Conservation (phyloP, 2,797 vertebrate species). For the Lindbergichthys nudifrons region DNA sequence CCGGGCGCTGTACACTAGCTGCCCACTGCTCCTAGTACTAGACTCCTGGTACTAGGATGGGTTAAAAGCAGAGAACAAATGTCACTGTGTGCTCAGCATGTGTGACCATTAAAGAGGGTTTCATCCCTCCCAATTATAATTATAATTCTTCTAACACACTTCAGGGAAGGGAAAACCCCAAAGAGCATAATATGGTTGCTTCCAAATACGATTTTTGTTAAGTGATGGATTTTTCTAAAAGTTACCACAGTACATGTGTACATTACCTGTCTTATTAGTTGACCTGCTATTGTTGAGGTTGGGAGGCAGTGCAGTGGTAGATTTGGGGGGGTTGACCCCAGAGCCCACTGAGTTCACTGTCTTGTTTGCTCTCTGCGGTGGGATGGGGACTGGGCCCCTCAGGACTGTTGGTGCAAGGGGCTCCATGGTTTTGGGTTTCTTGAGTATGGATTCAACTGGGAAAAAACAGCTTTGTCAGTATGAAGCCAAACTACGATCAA, state of each 20-base stretch:
- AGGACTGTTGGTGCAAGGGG: slow-evolving; percentile 63
- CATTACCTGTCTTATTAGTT: slow-evolving; percentile 71
- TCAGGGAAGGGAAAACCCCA: too few species aligned
- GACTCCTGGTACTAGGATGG: too few species aligned
- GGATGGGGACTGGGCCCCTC: slow-evolving; percentile 74
- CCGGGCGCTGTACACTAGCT: too few species aligned
- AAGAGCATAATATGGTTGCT: background rate
- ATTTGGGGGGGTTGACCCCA: slow-evolving; percentile 59
- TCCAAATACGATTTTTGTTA: background rate
- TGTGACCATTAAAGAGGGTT: too few species aligned
- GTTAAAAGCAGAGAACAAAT: too few species aligned
- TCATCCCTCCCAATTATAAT: too few species aligned
- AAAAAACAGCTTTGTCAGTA: slow-evolving; percentile 32
- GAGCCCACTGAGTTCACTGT: slow-evolving; percentile 44
- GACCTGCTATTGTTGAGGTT: slow-evolving; percentile 68
- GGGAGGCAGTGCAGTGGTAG: slow-evolving; percentile 47
- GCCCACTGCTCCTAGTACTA: too few species aligned
- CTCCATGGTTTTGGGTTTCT: slow-evolving; percentile 71
- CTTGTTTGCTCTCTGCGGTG: slow-evolving; percentile 78
- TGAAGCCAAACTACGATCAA: background rate
- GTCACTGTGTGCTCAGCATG: too few species aligned
- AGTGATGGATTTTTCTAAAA: background rate
- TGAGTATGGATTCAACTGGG: slow-evolving; percentile 71
- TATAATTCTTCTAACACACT: too few species aligned
- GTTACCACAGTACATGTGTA: background rate